Conservation (phyloP, 2,888 invertebrate genomes). For the Laothoe populi region DNA sequence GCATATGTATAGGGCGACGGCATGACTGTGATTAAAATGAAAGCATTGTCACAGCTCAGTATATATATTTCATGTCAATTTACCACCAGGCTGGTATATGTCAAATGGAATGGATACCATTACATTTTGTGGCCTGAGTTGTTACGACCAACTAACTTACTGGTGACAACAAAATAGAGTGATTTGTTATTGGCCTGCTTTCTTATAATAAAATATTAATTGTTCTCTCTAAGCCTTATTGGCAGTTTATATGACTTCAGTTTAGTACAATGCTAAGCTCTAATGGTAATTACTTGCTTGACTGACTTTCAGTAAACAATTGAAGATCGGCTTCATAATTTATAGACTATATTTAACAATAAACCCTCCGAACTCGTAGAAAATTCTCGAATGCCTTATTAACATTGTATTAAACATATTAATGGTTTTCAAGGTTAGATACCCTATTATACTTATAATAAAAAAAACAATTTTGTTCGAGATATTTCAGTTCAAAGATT, state of each 20-base stretch:
- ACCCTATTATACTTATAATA: too few relatives aligned
- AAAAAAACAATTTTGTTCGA: too few relatives aligned
- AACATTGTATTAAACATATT: neutral
- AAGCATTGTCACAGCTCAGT: neutral
- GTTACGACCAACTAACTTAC: constrained; percentile 36
- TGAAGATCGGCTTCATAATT: neutral
- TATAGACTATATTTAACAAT: neutral
- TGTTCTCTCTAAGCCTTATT: constrained; percentile 12
- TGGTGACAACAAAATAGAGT: constrained; percentile 36
- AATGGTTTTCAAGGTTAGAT: too few relatives aligned
- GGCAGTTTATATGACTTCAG: constrained; percentile 10
- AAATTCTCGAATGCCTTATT: neutral
- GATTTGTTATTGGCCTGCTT: constrained; percentile 20
- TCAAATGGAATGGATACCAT: constrained; percentile 49
- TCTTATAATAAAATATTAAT: constrained; percentile 24
- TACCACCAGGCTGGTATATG: constrained; percentile 43
- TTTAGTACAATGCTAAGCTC: constrained; percentile 1
- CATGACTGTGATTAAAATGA: neutral
- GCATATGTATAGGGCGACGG: neutral
- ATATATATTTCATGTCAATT: constrained; percentile 42
- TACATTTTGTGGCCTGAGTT: constrained; percentile 48
- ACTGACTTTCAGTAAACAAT: neutral
- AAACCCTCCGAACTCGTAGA: neutral
- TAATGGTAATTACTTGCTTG: constrained; percentile 1
- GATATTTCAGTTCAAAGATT: too few relatives aligned